Evolutionary conservation across 2,888 invertebrate genomes (phyloP), one percentile per base, ranked within the genome.

Genomic region (Liopterus haemorrhoidalis): DNA sequence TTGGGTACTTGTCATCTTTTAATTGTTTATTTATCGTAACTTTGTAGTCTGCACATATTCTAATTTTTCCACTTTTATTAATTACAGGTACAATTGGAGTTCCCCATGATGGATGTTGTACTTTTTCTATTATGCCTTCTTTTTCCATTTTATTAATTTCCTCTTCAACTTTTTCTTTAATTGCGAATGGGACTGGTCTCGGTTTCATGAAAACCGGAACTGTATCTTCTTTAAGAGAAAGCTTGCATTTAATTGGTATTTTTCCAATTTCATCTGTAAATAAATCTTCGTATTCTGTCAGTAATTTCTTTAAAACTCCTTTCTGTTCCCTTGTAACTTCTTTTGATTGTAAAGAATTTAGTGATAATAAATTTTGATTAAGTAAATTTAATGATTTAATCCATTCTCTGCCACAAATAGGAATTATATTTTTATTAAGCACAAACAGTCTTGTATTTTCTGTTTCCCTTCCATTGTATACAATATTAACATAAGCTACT

Each of bases 1-100:
- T 65, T 4, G 71, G 70, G 30, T 40, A 40, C 9, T 31, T 40
- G 30, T 40, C 40, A 18, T 31, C 40, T 20, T 51, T 51, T 14
- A 46, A 15, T 12, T 44, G n/a, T 31, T 30, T 30, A 21, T 46
- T 46, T 24, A 45, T n/a, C 3, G 44, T 46, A 20, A 32, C 28
- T 32, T 46, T 46, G 27, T 45, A 46, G 41, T 57, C 55, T 11
- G 50, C 57, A 41, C 54, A 56, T 20, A 56, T 49, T 9, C 55
- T 32, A 6, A 52, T 40, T 20, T 40, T 33, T 8, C 49, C 52
- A 38, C 50, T 48, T 22, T 49, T 35, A 37, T 54, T 51, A 2
- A 51, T 44, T 2, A 56, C 54, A 5, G 48, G 48, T 14, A 56
- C 53, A 15, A 57, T 33, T 9, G 53, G 52, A 24, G 52, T 49